Evolutionary conservation across 1,140 invertebrate genomes (phyloP), one percentile per base, ranked within the genome.

Genomic region (Alviniconcha marisindica): DNA sequence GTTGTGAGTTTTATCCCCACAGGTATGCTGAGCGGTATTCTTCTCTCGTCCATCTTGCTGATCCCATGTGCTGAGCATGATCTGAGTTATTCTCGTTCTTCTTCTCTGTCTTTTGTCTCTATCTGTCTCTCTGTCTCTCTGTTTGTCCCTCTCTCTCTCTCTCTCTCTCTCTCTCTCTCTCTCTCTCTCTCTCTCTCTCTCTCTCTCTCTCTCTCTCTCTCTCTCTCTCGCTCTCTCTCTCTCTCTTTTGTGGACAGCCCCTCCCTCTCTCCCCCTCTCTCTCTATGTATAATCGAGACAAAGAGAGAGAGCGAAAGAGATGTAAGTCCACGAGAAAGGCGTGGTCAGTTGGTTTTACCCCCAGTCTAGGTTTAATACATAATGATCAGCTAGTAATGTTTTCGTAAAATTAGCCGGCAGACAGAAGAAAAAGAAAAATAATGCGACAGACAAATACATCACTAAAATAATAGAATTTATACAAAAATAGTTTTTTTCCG

Each of bases 211-310:
- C 31, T 69, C 63, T 69, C 63, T 33, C 28, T 33, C 28, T 69
- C 31, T 69, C 63, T 69, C 63, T 69, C 63, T 69, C 63, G 14
- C 63, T 69, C 63, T 69, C 63, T 69, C 63, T 69, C 63, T 69
- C 63, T 69, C 63, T 69, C 63, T 69, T 31, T 69, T 31, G 31
- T 31, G 31, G 28, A 33, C 31, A 7, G 4, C 31, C 31, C 33
- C 31, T 69, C 63, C 18, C 63, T 33, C 63, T 69, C 28, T 69
- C 63, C 36, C 28, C 36, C 28, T 69, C 28, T 69, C 63, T 69
- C 63, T 69, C 63, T 69, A n/a, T 69, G n/a, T n/a, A n/a, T n/a
- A n/a, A n/a, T n/a, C n/a, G n/a, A n/a, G n/a, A n/a, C n/a, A n/a
- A n/a, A n/a, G n/a, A n/a, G n/a, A n/a, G n/a, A n/a, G n/a, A n/a